Base-by-base conservation (phyloP, 1,140 invertebrate species). In the Bombus picipes region DNA sequence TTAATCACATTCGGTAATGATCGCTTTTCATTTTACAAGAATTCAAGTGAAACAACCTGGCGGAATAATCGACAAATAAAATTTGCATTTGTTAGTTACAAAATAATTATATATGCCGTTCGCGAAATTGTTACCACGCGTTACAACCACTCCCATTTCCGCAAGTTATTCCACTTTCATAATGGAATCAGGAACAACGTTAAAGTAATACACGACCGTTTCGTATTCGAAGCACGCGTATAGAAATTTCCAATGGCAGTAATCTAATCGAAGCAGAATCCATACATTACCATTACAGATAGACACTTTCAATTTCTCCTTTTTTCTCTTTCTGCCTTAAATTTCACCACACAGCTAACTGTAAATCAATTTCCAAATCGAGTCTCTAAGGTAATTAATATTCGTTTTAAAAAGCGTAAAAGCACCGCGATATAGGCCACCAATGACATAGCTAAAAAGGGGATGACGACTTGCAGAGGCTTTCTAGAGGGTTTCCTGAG, bases 1-100 rank as follows among this genome's bases (percentile, higher is more conserved):
- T 70, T 70, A 83, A 77, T 74, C 41, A 13, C 25, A 18, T 53
- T 68, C 57, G 4, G 34, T 76, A 83, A 83, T 39, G 22, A 77
- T 68, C 43, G 41, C 18, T 34, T 76, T 76, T 53, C 41, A 15
- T 73, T 25, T 2, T n/a, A 28, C 4, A 22, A 70, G 34, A 76
- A 76, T 59, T 28, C 10, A n/a, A 12, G 4, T 18, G 47, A 59
- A 34, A 37, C 78, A 5, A 5, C 9, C 4, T 13, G 0, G 5
- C 1, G 66, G 22, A 71, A 39, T 28, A 71, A 81, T 57, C 6
- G 32, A 9, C 3, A 57, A 39, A 57, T 57, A 71, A 71, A 71
- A 71, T 78, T 62, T 65, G 18, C 37, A 39, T n/a, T 62, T 10
- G 59, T 32, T 32, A 39, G 53, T 25, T 9, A 5, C 12, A 13